Evolutionary conservation across 2,797 vertebrate species (phyloP), one percentile per base, ranked within the genome.

Genomic region (Adrianichthys oophorus): DNA sequence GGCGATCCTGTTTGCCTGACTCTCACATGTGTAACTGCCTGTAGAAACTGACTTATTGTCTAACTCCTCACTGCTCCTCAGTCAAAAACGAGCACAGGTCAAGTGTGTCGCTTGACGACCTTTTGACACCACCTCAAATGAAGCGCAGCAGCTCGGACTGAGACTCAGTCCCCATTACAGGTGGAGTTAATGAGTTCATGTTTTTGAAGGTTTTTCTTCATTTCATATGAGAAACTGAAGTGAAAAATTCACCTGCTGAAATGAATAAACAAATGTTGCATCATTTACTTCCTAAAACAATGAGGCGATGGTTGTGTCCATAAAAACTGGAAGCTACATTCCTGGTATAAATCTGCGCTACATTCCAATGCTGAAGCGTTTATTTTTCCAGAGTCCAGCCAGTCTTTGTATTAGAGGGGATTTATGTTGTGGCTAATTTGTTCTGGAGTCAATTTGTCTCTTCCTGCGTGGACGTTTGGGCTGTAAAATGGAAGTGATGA

Each of bases 401-500:
- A 19, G 17, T 56, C 15, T 45, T 32, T 57, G 43, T 42, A 41
- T 44, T 21, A 50, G n/a, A 67, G 23, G 32, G 41, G 71, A 58
- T 71, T 68, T 48, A 78, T 76, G 23, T 59, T 64, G 56, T 51
- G 59, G 56, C 43, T 68, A 52, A 74, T 74, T 79, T 72, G 68
- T 74, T 74, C 68, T 65, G 32, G 52, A 72, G 58, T 69, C 4
- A 15, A 18, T 68, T 52, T 74, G 66, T 53, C 51, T 50, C 77
- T 54, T 59, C 56, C 48, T 70, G 41, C 46, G 58, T 24, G 26
- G 61, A 74, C 52, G 65, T 57, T 72, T 80, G 60, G 21, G 68
- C 78, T 79, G 75, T 64, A 85, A 75, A 72, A 73, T 66, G 45
- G 70, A 75, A 85, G 56, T 62, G 80, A 88, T 77, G 61, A 74